Evolutionary conservation across 2,888 invertebrate genomes (phyloP).

Genomic region (Euproctis similis): DNA sequence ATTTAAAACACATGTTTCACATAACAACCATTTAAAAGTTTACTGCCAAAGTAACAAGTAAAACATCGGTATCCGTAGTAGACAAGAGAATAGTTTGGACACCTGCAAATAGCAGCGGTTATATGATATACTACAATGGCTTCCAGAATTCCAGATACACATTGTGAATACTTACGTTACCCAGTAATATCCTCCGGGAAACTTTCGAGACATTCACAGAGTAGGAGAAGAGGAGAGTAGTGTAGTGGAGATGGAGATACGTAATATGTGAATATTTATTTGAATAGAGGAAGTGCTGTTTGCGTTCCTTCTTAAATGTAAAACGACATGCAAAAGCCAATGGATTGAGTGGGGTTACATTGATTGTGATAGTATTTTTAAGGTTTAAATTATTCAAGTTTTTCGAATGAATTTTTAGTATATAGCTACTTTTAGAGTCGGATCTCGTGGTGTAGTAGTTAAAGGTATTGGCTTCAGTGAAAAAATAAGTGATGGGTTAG

Average conservation of each 20-base stretch:
- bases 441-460: too few species aligned
- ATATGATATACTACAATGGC: slow-evolving; percentile 46
- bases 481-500: too few species aligned
- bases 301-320: slow-evolving; percentile 7
- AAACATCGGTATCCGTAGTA: slow-evolving; percentile 28
- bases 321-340: too few species aligned
- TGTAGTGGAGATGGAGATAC: too few species aligned
- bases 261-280: slow-evolving; percentile 25
- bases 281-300: slow-evolving; percentile 9
- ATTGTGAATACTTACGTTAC: slow-evolving; percentile 35
- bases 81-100: slow-evolving; percentile 37
- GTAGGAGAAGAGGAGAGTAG: slow-evolving; percentile 15
- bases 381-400: neutral
- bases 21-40: slow-evolving; percentile 25
- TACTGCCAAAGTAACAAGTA: slow-evolving; percentile 32
- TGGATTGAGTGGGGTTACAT: neutral
- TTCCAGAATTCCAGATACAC: slow-evolving; percentile 63
- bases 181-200: slow-evolving; percentile 33
- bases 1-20: slow-evolving; percentile 3
- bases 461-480: too few species aligned
- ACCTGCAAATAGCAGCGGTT: slow-evolving; percentile 38
- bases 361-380: neutral
- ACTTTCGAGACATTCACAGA: slow-evolving; percentile 38
- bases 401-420: too few species aligned
- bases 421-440: too few species aligned